Base-by-base conservation (phyloP, 2,888 invertebrate species). In the Scaptomyza parva region DNA sequence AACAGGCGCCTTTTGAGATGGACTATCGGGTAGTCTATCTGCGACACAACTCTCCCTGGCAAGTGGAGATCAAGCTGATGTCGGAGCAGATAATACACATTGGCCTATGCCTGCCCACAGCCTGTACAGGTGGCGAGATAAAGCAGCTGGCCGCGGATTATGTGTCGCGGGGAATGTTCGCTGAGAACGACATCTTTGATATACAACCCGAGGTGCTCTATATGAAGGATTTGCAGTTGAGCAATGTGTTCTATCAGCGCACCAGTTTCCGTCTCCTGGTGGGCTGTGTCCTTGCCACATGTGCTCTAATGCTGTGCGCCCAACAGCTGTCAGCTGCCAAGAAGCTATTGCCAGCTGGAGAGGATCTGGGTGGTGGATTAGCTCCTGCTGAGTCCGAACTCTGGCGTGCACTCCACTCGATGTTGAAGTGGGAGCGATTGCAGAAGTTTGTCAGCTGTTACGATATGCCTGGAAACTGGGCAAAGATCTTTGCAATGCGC, bases 41-140 rank as follows among this genome's bases (percentile, higher is more conserved):
- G 64, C 83, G 90, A 2, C 92, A 92, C 74, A 86, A 91, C 39
- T 92, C 92, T 0, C 91, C 91, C 0, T 92, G 92, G 91, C 92
- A 92, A 73, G 88, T 92, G 59, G 91, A 92, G 70, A 90, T 91
- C n/a, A 91, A 92, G 55, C 78, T 91, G 47, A 89, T 91, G 89
- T 89, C 91, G 11, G 91, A 91, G 77, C 91, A 93, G 76, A 86
- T 92, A 11, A 90, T 93, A 5, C 92, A 92, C 48, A 87, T 93
- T n/a, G 93, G 93, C 0, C 85, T 93, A 3, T 93, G 93, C 61
- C 76, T 93, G 48, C 93, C 93, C 1, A 90, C 90, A 1, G 89
- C 92, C 0, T 93, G 93, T 65, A 79, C 88, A 0, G 89, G 89
- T 0, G 44, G 60, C 2, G 92, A 93, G 59, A 86, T 92, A 9